Base-by-base conservation (phyloP, 1,140 invertebrate species). In the Tetramorium parvispinum region DNA sequence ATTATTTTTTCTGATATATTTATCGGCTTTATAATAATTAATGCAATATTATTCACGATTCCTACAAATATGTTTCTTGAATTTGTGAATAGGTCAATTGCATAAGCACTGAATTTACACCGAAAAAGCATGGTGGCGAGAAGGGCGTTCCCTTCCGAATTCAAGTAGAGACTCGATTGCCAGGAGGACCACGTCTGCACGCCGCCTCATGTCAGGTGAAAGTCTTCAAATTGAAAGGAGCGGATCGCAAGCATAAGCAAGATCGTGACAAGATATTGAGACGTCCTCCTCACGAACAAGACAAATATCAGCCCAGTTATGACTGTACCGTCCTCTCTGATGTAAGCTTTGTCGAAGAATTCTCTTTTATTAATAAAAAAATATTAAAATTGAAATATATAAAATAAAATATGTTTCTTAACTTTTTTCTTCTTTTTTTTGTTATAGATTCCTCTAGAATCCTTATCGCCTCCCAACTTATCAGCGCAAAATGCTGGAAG, bases 51-150 rank as follows among this genome's bases (percentile, higher is more conserved):
- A 70, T 27, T 57, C 6, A 43, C 3, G 73, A 40, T 8, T 68
- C 11, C 11, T 66, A 8, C 24, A 24, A 18, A 81, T 6, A 6
- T 65, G 8, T 32, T 75, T 18, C 18, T 78, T 46, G n/a, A 32
- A 16, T 91, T 85, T 4, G 90, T 18, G 16, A 55, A 24, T 75
- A 97, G 97, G 97, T 99, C 3, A 99, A 99, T 95, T 99, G 98
- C 94, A 99, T 99, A 85, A 99, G 98, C 86, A 99, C 99, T 3
- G 99, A 99, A 95, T 99, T 99, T 94, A 99, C 99, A 1, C 98
- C 98, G 0, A 99, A 99, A 93, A 99, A 99, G 94, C 99, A 99
- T 95, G 99, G 99, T 40, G 99, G 99, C 4, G 99, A 99, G 94
- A 99, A 99, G 94, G 99, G 99, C 7, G 98, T 99, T 13, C 99